Evolutionary conservation across 2,797 vertebrate genomes (phyloP).

Genomic region (Coreius guichenoti): DNA sequence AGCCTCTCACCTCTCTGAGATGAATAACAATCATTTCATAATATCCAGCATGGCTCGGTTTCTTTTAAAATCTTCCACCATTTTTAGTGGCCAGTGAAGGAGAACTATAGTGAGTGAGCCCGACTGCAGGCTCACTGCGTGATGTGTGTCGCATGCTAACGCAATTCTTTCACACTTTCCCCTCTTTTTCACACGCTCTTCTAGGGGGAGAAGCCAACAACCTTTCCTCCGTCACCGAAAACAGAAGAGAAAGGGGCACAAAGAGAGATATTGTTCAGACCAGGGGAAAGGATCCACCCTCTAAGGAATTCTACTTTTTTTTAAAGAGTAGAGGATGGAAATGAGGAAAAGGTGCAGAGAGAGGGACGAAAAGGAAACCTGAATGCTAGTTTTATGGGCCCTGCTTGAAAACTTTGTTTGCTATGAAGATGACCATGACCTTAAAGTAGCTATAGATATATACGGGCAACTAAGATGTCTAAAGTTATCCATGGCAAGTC

Average conservation of each 20-base stretch:
- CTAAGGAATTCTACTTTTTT: not conserved
- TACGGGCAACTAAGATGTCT: not conserved
- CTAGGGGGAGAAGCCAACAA: conserved; percentile 40
- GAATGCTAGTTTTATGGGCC: conserved; percentile 28
- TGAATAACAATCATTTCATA: conserved; percentile 54
- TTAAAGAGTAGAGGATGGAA: conserved; percentile 40
- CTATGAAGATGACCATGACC: conserved; percentile 60
- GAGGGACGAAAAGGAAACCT: not conserved
- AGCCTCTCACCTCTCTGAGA: conserved; percentile 48
- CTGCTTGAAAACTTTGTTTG: conserved; percentile 9
- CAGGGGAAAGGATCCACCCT: conserved; percentile 40
- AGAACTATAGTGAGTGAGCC: not conserved
- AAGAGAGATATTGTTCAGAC: conserved; percentile 43
- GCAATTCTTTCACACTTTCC: conserved; percentile 3
- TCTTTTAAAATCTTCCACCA: conserved; percentile 25
- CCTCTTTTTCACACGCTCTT: conserved; percentile 38
- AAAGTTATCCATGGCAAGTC: conserved; percentile 12
- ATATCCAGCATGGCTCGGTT: not conserved
- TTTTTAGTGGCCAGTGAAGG: conserved; percentile 14
- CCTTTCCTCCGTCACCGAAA: conserved; percentile 45
- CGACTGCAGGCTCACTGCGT: not conserved
- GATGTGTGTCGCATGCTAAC: conserved; percentile 50
- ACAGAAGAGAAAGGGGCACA: conserved; percentile 55
- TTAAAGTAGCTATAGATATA: conserved; percentile 22
- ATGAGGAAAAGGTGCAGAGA: conserved; percentile 30